Conservation (phyloP, 1,140 invertebrate species). For the Metopolophium dirhodum region DNA sequence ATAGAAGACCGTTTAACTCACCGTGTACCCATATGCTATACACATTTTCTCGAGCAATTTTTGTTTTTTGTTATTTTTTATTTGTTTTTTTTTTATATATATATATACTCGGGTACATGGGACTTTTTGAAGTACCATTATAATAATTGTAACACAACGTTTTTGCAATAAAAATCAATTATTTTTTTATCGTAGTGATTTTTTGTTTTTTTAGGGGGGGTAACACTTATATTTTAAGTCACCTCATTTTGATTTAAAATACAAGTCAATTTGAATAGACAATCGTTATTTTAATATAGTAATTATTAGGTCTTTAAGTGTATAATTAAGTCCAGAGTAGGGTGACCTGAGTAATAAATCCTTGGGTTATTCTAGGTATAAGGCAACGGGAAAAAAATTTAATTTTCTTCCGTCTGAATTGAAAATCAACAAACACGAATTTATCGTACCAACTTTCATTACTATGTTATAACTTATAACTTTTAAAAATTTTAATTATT, state of each 20-base stretch:
- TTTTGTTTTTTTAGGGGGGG: not conserved
- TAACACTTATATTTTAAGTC: not conserved
- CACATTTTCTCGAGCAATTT: not conserved
- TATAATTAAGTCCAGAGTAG: not conserved
- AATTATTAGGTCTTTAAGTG: not conserved
- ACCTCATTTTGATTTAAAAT: not conserved
- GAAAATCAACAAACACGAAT: not conserved
- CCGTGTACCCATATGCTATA: not conserved
- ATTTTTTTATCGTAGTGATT: not conserved
- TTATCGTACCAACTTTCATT: not conserved
- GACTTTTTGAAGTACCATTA: not conserved
- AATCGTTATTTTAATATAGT: not conserved
- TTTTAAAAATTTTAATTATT: not conserved
- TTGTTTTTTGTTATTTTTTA: conserved; percentile 12
- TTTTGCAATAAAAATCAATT: conserved; percentile 13
- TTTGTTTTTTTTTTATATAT: not conserved
- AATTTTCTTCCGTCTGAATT: not conserved
- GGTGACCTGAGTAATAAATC: not conserved
- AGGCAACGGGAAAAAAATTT: no score
- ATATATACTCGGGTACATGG: not conserved
- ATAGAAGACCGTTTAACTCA: not conserved
- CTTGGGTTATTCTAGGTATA: not conserved
- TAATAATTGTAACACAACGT: not conserved
- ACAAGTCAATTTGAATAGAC: not conserved
- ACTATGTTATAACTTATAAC: not conserved